Conservation (phyloP, 2,888 invertebrate genomes). For the Malachius bipustulatus region DNA sequence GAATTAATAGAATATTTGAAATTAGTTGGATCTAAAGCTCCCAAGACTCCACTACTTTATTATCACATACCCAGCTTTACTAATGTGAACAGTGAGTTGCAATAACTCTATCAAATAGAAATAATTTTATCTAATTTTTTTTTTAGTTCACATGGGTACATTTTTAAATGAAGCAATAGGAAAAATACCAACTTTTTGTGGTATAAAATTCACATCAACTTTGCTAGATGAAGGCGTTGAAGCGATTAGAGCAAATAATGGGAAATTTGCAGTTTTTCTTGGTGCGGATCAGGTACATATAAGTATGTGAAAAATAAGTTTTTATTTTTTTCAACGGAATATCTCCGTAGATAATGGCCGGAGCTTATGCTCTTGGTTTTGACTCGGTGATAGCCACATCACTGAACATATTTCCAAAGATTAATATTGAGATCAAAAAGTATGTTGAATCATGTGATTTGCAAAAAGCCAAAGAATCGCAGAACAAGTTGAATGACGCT, state of each 20-base stretch:
- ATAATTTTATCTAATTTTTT: conserved; percentile 10
- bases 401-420: conserved; percentile 52
- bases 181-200: conserved; percentile 60
- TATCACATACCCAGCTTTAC: conserved; percentile 71
- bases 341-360: conserved; percentile 47
- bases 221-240: conserved; percentile 54
- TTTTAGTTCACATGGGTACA: conserved; percentile 59
- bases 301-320: conserved; percentile 9
- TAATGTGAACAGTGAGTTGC: conserved; percentile 55
- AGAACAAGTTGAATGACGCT: conserved; percentile 39
- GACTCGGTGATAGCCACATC: conserved; percentile 61
- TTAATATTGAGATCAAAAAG: conserved; percentile 44
- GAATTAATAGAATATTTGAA: conserved; percentile 56
- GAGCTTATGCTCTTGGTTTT: conserved; percentile 55
- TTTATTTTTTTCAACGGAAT: conserved; percentile 3
- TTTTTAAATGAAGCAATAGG: conserved; percentile 51
- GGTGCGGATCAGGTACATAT: conserved; percentile 55
- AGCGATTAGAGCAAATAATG: conserved; percentile 35
- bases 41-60: conserved; percentile 65
- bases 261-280: conserved; percentile 47
- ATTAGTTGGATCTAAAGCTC: conserved; percentile 55
- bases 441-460: conserved; percentile 37
- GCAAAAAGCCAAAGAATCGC: conserved; percentile 41
- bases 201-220: conserved; percentile 71
- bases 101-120: not conserved